Percentiles rank a stretch among this genome's conserved stretches.
Conservation (phyloP, 1,140 invertebrate genomes). For the Daktulosphaira vitifoliae region DNA sequence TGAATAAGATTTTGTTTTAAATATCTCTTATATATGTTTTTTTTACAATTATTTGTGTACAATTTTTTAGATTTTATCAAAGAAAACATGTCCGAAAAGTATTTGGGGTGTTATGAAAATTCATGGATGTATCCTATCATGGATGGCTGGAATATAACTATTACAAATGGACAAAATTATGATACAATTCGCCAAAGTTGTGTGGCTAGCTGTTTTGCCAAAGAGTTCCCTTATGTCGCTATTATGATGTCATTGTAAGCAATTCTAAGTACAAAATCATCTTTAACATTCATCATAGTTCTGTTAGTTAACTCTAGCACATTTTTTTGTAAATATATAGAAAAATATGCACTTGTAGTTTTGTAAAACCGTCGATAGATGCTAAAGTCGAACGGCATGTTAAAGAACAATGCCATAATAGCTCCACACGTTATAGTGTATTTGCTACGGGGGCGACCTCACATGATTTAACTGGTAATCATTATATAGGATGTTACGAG, state of each 20-base stretch:
- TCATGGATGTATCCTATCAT: conserved; percentile 20
- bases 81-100: background rate
- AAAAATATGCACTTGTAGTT: conserved; percentile 7
- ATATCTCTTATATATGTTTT: no score
- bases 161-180: background rate
- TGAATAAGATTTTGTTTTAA: no score
- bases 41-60: no score
- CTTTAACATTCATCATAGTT: background rate
- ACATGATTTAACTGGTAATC: background rate
- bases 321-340: no score
- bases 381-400: background rate
- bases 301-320: no score
- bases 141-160: conserved; percentile 10
- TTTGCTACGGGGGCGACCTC: background rate
- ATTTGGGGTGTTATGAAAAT: conserved; percentile 14
- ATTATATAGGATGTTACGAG: conserved; percentile 10
- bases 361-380: background rate
- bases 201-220: background rate
- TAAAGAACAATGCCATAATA: background rate
- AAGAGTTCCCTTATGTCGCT: background rate
- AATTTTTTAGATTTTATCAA: no score
- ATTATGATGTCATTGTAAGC: conserved; percentile 15
- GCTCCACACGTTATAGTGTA: background rate
- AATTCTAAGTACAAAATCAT: background rate
- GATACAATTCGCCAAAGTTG: background rate